phyloP scores from a whole-genome alignment of 2,113 vertebrate species.

The Channa argus region DNA sequence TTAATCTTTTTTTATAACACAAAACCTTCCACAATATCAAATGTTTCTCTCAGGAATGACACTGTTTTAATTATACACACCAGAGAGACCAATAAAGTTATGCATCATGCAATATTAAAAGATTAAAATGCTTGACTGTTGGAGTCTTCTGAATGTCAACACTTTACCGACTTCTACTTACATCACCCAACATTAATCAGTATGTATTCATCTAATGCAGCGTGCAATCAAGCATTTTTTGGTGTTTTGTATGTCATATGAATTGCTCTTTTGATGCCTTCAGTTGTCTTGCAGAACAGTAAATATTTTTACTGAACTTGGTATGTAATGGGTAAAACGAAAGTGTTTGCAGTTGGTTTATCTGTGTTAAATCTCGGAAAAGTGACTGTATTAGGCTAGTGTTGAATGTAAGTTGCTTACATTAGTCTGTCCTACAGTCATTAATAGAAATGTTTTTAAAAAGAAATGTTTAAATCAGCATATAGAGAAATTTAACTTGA shows the following conservation, averaged over 20 bases:
- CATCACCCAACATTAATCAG: slow-evolving; percentile 5
- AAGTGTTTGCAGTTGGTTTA: too few relatives aligned
- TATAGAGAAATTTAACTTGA: too few relatives aligned
- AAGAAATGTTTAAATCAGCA: too few relatives aligned
- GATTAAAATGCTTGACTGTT: slow-evolving; percentile 2
- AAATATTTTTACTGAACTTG: not conserved
- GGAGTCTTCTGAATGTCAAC: not conserved
- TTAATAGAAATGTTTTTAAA: not conserved
- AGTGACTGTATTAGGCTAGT: too few relatives aligned
- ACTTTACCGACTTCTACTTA: slow-evolving; percentile 6
- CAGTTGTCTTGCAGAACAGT: not conserved
- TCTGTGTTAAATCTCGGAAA: too few relatives aligned
- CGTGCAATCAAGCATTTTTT: not conserved
- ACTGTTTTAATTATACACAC: not conserved
- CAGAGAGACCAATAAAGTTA: not conserved
- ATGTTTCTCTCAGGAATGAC: not conserved
- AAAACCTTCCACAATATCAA: not conserved
- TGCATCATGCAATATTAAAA: not conserved
- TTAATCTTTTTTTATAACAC: too few relatives aligned
- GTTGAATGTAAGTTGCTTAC: too few relatives aligned
- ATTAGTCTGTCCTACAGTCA: not conserved
- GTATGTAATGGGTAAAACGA: not conserved
- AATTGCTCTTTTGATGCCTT: not conserved
- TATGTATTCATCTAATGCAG: not conserved
- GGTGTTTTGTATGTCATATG: not conserved